phyloP scores from a whole-genome alignment of 1,140 invertebrate species.

The Aphelenchoides avenae region DNA sequence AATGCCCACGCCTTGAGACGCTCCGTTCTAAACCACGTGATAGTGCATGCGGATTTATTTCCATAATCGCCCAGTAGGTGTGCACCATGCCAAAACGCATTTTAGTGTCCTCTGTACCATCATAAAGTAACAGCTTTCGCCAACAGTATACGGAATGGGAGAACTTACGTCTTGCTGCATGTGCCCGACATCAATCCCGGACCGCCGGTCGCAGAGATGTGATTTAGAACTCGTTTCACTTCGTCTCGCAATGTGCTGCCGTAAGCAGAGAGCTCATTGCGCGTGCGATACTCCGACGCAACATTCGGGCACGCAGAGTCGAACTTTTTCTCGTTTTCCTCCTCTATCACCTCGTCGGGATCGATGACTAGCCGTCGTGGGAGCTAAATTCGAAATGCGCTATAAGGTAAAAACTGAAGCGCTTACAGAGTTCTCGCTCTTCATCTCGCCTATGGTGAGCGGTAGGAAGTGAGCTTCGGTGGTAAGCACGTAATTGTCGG shows the following conservation, averaged over 20 bases:
- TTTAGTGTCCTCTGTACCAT: too few species aligned
- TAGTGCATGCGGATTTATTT: background rate
- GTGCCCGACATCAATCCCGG: too few species aligned
- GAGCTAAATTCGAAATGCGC: constrained; percentile 51
- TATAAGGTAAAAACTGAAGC: constrained; percentile 9
- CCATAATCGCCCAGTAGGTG: background rate
- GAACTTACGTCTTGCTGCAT: constrained; percentile 21
- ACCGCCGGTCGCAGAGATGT: too few species aligned
- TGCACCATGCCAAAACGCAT: too few species aligned
- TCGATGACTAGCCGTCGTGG: constrained; percentile 48
- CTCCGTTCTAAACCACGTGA: constrained; percentile 30
- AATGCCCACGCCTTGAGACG: constrained; percentile 63
- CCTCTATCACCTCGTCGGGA: constrained; percentile 47
- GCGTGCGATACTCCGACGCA: constrained; percentile 19
- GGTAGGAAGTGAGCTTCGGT: constrained; percentile 94
- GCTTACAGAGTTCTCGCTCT: background rate
- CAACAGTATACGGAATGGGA: too few species aligned
- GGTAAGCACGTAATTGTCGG: constrained; percentile 94
- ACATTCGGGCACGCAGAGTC: constrained; percentile 35
- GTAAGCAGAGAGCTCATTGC: constrained; percentile 26
- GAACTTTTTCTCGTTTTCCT: constrained; percentile 23
- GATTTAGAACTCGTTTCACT: constrained; percentile 14
- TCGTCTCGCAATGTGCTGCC: constrained; percentile 18
- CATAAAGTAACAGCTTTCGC: background rate
- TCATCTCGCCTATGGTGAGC: constrained; percentile 63